These are phyloP conservation scores for Silurus aristotelis DNA, from an alignment of 2,797 vertebrate species.

Conservation along the genomic window DNA sequence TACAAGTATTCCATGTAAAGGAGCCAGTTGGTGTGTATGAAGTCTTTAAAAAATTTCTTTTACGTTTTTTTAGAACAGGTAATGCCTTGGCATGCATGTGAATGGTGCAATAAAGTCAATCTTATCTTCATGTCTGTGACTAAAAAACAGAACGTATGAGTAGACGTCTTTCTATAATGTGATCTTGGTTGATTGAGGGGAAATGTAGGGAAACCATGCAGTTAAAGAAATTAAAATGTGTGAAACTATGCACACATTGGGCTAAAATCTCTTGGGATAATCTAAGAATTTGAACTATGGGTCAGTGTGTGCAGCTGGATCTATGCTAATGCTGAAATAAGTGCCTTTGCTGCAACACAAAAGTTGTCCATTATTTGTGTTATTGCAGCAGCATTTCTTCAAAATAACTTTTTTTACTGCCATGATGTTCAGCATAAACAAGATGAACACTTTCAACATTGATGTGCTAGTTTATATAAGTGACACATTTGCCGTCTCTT, in stretches of 20 bases:
- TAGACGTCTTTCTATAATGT: not conserved
- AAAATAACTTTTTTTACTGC: not conserved
- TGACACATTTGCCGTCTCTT: not conserved
- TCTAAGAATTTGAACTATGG: constrained; percentile 9
- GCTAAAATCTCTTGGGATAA: constrained; percentile 27
- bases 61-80: not conserved
- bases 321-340: not conserved
- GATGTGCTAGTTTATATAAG: not conserved
- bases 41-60: not conserved
- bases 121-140: not conserved
- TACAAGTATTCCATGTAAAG: not conserved
- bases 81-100: not conserved
- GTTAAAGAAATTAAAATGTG: not conserved
- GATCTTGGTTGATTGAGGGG: not conserved
- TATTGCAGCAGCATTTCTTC: not conserved
- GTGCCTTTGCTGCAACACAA: constrained; percentile 1
- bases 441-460: not conserved
- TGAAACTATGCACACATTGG: not conserved
- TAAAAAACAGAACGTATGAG: not conserved
- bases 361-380: not conserved
- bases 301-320: constrained; percentile 25
- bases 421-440: not conserved
- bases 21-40: not conserved
- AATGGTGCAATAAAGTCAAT: not conserved
- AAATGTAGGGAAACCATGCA: not conserved